A percentile compares a stretch with the other conserved stretches of the same genome.
phyloP scores from a whole-genome alignment of 1,140 invertebrate species.

The Latrodectus geometricus region DNA sequence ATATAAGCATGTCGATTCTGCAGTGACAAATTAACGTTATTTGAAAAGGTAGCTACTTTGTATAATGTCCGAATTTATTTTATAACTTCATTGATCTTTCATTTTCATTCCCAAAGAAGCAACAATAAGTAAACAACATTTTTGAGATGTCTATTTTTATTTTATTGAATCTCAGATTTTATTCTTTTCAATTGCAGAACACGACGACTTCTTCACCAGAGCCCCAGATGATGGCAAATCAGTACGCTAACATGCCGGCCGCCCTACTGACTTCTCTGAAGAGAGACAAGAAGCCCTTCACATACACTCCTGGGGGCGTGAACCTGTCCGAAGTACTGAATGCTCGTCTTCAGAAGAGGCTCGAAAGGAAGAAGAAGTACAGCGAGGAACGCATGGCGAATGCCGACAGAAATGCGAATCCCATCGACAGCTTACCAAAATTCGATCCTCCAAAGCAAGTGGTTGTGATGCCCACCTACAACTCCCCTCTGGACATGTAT shows the following conservation, averaged over 20 bases:
- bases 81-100: too few relatives aligned
- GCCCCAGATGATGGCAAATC: conserved; percentile 50
- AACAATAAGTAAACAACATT: too few relatives aligned
- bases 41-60: too few relatives aligned
- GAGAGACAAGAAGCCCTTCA: conserved; percentile 94
- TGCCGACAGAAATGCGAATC: not conserved
- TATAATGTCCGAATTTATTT: too few relatives aligned
- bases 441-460: conserved; percentile 36
- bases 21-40: too few relatives aligned
- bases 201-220: conserved; percentile 29
- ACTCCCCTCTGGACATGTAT: conserved; percentile 44
- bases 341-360: conserved; percentile 83
- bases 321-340: conserved; percentile 90
- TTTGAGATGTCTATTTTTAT: too few relatives aligned
- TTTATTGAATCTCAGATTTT: too few relatives aligned
- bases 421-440: conserved; percentile 15
- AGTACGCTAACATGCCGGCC: conserved; percentile 76
- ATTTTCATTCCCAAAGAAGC: too few relatives aligned
- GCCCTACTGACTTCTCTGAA: conserved; percentile 93
- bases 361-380: conserved; percentile 50
- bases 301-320: conserved; percentile 91
- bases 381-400: conserved; percentile 19
- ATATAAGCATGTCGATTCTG: too few relatives aligned
- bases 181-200: conserved; percentile 25
- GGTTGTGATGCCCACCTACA: conserved; percentile 53